Evolutionary conservation across 2,113 vertebrate species (phyloP), one percentile per base, ranked within the genome.

Genomic region (Sitta europaea): DNA sequence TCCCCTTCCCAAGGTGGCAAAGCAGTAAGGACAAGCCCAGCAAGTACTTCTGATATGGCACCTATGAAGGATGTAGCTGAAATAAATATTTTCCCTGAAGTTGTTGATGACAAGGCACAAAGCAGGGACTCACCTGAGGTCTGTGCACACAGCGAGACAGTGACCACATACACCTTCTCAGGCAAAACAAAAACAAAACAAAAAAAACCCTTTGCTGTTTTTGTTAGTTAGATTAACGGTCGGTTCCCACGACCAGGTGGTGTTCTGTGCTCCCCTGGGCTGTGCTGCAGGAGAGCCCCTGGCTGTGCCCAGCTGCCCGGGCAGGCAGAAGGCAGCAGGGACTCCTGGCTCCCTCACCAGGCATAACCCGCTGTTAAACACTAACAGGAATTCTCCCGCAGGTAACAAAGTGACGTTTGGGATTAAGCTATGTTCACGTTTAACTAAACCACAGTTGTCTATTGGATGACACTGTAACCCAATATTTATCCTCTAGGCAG

Each of bases 401-500:
- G 63, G 45, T 40, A 50, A 65, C n/a, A 14, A 67, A 68, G 25
- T 18, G 33, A 58, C 45, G 7, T 67, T 59, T 79, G 31, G n/a
- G 51, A 54, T 45, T 25, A 51, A 67, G 14, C 19, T 6, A 27
- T 45, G 53, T 23, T 94, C 43, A 31, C 0, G 0, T 68, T 89
- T 79, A 55, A 92, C 77, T 81, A 9, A 71, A 76, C 47, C 19
- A 1, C 43, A 16, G 15, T 68, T n/a, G 58, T 31, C 62, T 63
- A 19, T 47, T 85, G 74, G 66, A 21, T 85, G 77, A 62, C 70
- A 22, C 54, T 65, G 86, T 75, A 90, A 93, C 40, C 54, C 2
- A 22, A 40, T 87, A 85, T 74, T 94, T 88, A 62, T 90, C 65
- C 78, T 95, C 76, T 16, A 40, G 80, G 40, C 48, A 86, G 63